Percentiles rank a stretch among this genome's conserved stretches.
Conservation (phyloP, 2,113 vertebrate species). For the Pachycephala philippinensis region DNA sequence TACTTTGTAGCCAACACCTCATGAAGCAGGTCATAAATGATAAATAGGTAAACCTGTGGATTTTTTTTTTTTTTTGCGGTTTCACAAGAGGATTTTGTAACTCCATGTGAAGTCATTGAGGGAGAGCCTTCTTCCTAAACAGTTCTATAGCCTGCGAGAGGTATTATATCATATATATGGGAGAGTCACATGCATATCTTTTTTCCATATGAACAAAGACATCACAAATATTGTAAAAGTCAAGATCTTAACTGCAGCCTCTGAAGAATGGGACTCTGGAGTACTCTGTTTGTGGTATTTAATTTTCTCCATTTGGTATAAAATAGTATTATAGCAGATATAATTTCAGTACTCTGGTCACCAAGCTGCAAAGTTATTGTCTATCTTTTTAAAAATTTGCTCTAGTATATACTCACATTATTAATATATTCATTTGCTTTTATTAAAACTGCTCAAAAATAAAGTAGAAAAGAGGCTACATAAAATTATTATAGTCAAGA, state of each 20-base stretch:
- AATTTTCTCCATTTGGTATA: neutral
- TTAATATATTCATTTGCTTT: neutral
- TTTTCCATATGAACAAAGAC: neutral
- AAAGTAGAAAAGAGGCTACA: neutral
- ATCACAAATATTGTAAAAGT: neutral
- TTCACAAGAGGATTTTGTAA: neutral
- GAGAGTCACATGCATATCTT: neutral
- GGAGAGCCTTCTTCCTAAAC: neutral
- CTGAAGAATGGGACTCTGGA: neutral
- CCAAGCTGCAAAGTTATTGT: neutral
- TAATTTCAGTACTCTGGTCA: neutral
- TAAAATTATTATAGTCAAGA: neutral
- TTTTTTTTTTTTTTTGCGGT: neutral
- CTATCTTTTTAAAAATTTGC: neutral
- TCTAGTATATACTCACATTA: neutral
- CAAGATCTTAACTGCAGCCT: neutral
- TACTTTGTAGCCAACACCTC: neutral
- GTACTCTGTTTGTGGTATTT: neutral
- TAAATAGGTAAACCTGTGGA: neutral
- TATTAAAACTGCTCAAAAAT: neutral
- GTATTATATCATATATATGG: neutral
- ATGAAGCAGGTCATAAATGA: neutral
- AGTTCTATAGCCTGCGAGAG: neutral
- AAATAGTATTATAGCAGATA: neutral
- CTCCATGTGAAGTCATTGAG: neutral